phyloP scores from a whole-genome alignment of 2,113 vertebrate species.

The Phocoena phocoena region DNA sequence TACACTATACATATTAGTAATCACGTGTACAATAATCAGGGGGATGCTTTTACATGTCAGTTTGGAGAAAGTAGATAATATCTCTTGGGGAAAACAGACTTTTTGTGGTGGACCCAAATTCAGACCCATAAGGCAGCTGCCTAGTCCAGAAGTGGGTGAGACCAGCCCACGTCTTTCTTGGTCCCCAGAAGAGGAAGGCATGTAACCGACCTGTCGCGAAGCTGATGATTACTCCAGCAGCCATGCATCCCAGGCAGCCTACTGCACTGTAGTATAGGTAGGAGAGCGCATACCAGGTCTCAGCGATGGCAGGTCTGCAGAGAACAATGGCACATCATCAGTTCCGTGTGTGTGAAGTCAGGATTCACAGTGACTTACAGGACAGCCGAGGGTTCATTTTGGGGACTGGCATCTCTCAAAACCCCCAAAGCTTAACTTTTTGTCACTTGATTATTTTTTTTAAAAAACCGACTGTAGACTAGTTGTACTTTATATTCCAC shows the following conservation, averaged over 20 bases:
- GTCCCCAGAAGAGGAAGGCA: not conserved
- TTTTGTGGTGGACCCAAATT: not conserved
- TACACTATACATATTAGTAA: not conserved
- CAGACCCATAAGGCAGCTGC: not conserved
- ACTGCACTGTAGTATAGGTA: slow-evolving; percentile 90
- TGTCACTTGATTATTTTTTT: not conserved
- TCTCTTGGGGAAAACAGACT: not conserved
- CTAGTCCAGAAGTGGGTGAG: not conserved
- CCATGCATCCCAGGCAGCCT: slow-evolving; percentile 84
- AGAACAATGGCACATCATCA: not conserved
- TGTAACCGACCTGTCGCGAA: slow-evolving; percentile 85
- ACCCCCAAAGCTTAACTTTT: not conserved
- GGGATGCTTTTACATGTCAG: not conserved
- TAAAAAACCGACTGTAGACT: not conserved
- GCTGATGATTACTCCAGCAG: slow-evolving; percentile 86
- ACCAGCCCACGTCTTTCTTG: not conserved
- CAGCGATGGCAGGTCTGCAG: slow-evolving; percentile 85
- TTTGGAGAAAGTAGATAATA: not conserved
- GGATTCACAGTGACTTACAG: not conserved
- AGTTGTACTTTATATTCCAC: not conserved
- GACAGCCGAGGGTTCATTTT: not conserved
- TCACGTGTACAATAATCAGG: not conserved
- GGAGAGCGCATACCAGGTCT: slow-evolving; percentile 90
- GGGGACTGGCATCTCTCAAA: not conserved
- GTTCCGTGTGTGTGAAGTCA: not conserved